Conservation (phyloP, 1,140 invertebrate species). For the Nasonia giraulti region DNA sequence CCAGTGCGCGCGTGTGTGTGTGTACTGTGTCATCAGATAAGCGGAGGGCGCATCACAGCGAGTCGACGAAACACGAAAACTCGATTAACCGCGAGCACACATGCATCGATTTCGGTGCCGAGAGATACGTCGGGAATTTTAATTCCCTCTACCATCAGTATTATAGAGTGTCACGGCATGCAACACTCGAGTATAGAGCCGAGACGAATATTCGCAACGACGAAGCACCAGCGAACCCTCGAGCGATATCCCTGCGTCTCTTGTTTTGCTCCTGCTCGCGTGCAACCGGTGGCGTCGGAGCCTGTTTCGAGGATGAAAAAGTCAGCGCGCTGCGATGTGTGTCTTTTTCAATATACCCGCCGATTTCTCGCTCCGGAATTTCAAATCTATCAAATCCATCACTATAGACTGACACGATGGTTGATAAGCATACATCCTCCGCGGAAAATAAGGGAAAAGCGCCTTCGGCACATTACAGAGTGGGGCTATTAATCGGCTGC, state of each 20-base stretch:
- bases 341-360: no score
- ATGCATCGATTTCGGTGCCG: slow-evolving; percentile 43
- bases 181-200: slow-evolving; percentile 25
- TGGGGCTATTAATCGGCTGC: no score
- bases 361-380: no score
- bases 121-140: slow-evolving; percentile 49
- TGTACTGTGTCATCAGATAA: slow-evolving; percentile 45
- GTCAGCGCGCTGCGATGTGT: neutral
- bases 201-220: slow-evolving; percentile 2
- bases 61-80: slow-evolving; percentile 43
- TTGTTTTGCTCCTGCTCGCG: slow-evolving; percentile 61
- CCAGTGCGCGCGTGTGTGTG: neutral
- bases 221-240: slow-evolving; percentile 1
- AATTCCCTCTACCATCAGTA: slow-evolving; percentile 17
- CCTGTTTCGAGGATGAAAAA: slow-evolving; percentile 15
- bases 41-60: no score
- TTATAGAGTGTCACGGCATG: neutral
- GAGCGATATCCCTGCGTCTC: slow-evolving; percentile 62
- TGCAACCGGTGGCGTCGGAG: slow-evolving; percentile 67
- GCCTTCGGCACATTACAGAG: no score
- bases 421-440: no score
- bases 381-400: no score
- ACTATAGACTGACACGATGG: no score
- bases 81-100: slow-evolving; percentile 48
- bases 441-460: no score